These are phyloP conservation scores for Telenomus remus DNA, from an alignment of 1,140 invertebrate genomes.

Conservation along the genomic window DNA sequence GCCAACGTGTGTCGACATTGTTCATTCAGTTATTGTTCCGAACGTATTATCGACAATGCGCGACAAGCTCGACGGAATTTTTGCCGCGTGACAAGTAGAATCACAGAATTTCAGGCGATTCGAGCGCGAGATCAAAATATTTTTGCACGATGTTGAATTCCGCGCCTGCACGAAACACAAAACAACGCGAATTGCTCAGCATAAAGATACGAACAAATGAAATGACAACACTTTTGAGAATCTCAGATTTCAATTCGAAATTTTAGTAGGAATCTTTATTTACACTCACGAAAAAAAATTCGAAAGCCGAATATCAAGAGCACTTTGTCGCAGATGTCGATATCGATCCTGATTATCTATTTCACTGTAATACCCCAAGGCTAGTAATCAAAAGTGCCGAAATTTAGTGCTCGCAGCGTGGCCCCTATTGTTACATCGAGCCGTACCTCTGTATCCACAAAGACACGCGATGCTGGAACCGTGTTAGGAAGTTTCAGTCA, in stretches of 20 bases:
- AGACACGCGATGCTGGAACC: constrained; percentile 40
- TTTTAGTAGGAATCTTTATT: too few relatives aligned
- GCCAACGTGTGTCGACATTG: constrained; percentile 41
- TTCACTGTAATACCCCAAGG: constrained; percentile 29
- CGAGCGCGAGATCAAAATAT: constrained; percentile 9
- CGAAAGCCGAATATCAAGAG: too few relatives aligned
- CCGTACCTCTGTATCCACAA: constrained; percentile 53
- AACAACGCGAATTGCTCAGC: too few relatives aligned
- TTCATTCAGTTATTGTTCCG: constrained; percentile 51
- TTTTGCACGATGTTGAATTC: constrained; percentile 7
- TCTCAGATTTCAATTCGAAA: too few relatives aligned
- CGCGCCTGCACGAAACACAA: too few relatives aligned
- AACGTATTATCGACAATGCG: constrained; percentile 49
- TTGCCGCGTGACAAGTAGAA: constrained; percentile 42
- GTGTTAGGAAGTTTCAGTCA: constrained; percentile 53
- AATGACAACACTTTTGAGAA: too few relatives aligned
- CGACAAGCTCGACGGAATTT: constrained; percentile 45
- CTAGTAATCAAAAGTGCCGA: constrained; percentile 42
- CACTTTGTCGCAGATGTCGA: constrained; percentile 2
- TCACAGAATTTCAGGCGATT: constrained; percentile 14
- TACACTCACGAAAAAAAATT: too few relatives aligned
- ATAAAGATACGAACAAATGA: too few relatives aligned
- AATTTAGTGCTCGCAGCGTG: constrained; percentile 29
- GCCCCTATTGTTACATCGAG: constrained; percentile 35
- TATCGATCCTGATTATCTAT: constrained; percentile 26